A percentile compares a stretch with the other conserved stretches of the same genome.
Conservation (phyloP, 2,113 vertebrate genomes). For the Colossoma macropomum region DNA sequence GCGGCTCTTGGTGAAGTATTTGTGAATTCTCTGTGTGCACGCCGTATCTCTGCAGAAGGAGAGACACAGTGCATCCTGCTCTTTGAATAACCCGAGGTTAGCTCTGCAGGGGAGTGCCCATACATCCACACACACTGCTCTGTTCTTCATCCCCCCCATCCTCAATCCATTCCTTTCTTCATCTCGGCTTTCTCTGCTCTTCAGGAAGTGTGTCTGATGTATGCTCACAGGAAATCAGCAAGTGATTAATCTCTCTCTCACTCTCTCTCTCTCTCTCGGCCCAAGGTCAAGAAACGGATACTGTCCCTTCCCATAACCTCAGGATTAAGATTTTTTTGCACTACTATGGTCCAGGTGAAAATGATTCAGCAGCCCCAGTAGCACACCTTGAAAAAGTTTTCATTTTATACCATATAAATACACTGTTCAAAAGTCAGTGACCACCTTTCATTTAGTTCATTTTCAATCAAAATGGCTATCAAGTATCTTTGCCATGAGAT, state of each 20-base stretch:
- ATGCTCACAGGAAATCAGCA: not conserved
- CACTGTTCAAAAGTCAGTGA: too few species aligned
- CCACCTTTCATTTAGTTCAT: too few species aligned
- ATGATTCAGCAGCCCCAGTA: too few species aligned
- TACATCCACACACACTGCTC: conserved; percentile 1
- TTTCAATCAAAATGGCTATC: too few species aligned
- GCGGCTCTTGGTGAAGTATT: not conserved
- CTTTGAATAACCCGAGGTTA: conserved; percentile 40
- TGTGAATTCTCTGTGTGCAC: not conserved
- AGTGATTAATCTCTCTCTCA: not conserved
- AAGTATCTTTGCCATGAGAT: too few species aligned
- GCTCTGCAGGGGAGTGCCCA: conserved; percentile 38
- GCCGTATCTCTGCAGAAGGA: not conserved
- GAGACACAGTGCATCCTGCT: conserved; percentile 19
- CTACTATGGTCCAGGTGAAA: too few species aligned
- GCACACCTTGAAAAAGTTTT: too few species aligned
- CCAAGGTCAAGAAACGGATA: not conserved
- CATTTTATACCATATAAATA: too few species aligned
- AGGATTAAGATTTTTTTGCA: not conserved
- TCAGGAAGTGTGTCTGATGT: conserved; percentile 2
- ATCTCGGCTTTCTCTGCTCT: not conserved
- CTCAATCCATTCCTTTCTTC: conserved; percentile 3
- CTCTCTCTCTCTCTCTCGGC: not conserved
- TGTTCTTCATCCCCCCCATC: not conserved
- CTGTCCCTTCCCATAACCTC: not conserved